phyloP scores from a whole-genome alignment of 2,113 vertebrate genomes.

The Hydrolagus affinis region DNA sequence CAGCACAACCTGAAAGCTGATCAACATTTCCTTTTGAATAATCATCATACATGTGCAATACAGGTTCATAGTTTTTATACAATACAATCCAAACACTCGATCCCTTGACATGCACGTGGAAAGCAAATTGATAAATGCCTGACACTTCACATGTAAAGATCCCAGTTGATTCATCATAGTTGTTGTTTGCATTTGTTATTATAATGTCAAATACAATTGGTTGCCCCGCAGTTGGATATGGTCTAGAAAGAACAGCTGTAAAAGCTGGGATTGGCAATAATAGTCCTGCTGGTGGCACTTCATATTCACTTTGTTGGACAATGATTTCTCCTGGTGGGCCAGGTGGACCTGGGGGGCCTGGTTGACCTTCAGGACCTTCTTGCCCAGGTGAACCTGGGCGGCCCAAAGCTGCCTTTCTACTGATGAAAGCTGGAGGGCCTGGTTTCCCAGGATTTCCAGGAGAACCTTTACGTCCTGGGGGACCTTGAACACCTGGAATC shows the following conservation, averaged over 20 bases:
- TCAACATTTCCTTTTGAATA: conserved; percentile 90
- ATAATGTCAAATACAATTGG: conserved; percentile 82
- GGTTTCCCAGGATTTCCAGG: conserved; percentile 76
- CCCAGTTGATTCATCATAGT: conserved; percentile 77
- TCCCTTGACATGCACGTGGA: conserved; percentile 86
- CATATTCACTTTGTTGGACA: conserved; percentile 66
- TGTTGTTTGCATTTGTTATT: conserved; percentile 82
- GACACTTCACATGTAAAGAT: conserved; percentile 82
- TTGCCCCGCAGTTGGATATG: conserved; percentile 69
- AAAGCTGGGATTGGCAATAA: conserved; percentile 76
- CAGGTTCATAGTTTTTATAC: conserved; percentile 80
- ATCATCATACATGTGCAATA: conserved; percentile 86
- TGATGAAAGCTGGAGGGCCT: conserved; percentile 66
- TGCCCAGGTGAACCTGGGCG: conserved; percentile 70
- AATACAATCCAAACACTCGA: conserved; percentile 83
- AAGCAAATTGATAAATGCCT: conserved; percentile 90
- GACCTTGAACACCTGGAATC: conserved; percentile 67
- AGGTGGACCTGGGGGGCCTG: conserved; percentile 43
- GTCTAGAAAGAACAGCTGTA: conserved; percentile 75
- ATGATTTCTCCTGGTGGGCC: conserved; percentile 70
- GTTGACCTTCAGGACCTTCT: conserved; percentile 55
- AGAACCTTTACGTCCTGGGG: conserved; percentile 64
- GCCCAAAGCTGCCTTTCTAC: conserved; percentile 58
- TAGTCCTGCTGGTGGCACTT: conserved; percentile 67
- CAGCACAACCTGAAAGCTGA: conserved; percentile 82